Evolutionary conservation across 2,888 invertebrate genomes (phyloP), one percentile per base, ranked within the genome.

Genomic region (Cryptocephalus moraei): DNA sequence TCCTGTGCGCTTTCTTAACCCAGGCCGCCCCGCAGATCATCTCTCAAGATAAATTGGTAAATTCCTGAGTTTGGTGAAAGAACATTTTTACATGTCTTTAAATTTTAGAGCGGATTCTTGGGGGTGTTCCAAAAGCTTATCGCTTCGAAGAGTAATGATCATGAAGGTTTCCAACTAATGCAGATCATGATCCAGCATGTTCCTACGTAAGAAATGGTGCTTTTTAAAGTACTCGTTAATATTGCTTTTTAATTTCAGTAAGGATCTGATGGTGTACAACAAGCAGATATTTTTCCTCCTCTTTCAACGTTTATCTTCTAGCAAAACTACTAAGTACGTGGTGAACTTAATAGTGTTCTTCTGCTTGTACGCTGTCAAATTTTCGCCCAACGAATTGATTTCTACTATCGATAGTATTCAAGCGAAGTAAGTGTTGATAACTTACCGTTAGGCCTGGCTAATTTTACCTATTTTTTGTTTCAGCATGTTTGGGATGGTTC

Each of bases 61-160:
- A 75, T 67, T 40, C 6, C 22, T n/a, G 10, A 41, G 4, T 45
- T 11, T 6, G 36, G 12, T 36, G 10, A 40, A 12, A 8, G 11
- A 40, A 40, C 2, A 4, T 40, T 40, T 10, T 40, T 12, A 4
- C 4, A 12, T 41, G 9, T 41, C 22, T 39, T 46, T 44, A 34
- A 43, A 44, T 57, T 57, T 32, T 73, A 86, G 79, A 82, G 79
- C 60, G 85, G 86, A 1, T 79, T 95, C 58, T 74, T 99, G 40
- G 97, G 96, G 1, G 88, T 96, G 8, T 97, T 95, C 72, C 96
- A 97, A 68, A 95, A 97, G 70, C 75, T 99, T 63, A 89, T 97
- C 52, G 90, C 94, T 0, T 95, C 95, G 0, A 95, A 93, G 72
- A 77, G 84, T 0, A 91, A 96, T 65, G 97, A 99, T 69, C 93